These are phyloP conservation scores for Paramacrobiotus metropolitanus DNA, from an alignment of 1,140 invertebrate genomes.

Conservation along the genomic window DNA sequence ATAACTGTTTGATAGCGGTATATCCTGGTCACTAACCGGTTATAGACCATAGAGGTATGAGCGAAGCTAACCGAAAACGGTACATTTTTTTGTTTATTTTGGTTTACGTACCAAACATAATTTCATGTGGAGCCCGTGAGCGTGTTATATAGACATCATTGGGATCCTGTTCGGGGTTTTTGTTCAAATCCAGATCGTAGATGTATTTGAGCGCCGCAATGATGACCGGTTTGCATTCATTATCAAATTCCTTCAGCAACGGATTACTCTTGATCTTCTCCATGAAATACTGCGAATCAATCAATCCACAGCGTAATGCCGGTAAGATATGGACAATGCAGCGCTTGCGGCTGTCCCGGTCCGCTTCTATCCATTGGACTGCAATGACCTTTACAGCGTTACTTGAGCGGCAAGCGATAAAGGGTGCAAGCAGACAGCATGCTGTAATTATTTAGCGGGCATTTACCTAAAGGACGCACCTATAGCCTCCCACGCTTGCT, in stretches of 20 bases:
- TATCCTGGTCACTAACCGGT: too few relatives aligned
- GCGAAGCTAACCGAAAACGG: too few relatives aligned
- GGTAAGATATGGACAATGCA: conserved; percentile 47
- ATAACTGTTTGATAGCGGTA: too few relatives aligned
- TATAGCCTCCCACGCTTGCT: conserved; percentile 35
- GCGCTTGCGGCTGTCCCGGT: conserved; percentile 33
- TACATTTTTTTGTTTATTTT: too few relatives aligned
- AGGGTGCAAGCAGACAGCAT: not conserved
- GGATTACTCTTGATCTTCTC: conserved; percentile 39
- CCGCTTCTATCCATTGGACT: conserved; percentile 37
- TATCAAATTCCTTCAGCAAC: conserved; percentile 33
- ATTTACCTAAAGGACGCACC: conserved; percentile 1
- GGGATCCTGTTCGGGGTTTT: conserved; percentile 32
- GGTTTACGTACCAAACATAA: conserved; percentile 27
- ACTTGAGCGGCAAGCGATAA: not conserved
- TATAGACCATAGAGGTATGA: too few relatives aligned
- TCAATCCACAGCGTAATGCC: conserved; percentile 50
- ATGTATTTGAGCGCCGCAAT: conserved; percentile 46
- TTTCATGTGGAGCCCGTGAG: conserved; percentile 39
- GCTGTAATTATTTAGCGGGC: not conserved
- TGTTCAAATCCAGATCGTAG: conserved; percentile 45
- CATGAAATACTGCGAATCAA: conserved; percentile 53
- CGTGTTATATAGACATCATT: conserved; percentile 36
- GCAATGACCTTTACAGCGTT: conserved; percentile 14
- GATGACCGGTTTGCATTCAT: conserved; percentile 39